phyloP scores from a whole-genome alignment of 2,888 invertebrate genomes.

The Sphaerophoria taeniata region DNA sequence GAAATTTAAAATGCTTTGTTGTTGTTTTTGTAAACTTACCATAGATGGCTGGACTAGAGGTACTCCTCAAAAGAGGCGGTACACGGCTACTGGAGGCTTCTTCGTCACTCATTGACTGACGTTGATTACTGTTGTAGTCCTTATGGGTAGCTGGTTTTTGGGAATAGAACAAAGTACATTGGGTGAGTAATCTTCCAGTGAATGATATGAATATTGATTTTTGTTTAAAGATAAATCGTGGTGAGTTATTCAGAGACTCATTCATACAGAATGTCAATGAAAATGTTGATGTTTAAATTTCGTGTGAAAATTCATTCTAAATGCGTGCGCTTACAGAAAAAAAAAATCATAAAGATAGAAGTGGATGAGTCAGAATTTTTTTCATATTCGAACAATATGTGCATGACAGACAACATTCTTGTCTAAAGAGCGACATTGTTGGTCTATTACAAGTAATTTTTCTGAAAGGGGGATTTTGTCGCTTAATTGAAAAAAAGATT shows the following conservation, averaged over 20 bases:
- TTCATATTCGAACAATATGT: constrained; percentile 13
- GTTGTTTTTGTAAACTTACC: constrained; percentile 78
- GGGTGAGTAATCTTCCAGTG: constrained; percentile 64
- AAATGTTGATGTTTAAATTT: constrained; percentile 38
- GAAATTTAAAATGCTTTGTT: neutral
- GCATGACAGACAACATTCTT: constrained; percentile 25
- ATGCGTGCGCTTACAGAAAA: constrained; percentile 47
- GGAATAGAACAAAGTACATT: constrained; percentile 5
- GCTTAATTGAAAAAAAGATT: constrained; percentile 32
- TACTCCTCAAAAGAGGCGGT: constrained; percentile 83
- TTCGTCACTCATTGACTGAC: constrained; percentile 83
- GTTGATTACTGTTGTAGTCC: constrained; percentile 87
- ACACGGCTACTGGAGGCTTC: constrained; percentile 83
- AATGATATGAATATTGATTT: constrained; percentile 67
- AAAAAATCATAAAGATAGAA: neutral
- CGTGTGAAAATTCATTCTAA: constrained; percentile 65
- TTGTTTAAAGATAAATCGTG: constrained; percentile 31
- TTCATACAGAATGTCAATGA: constrained; percentile 67
- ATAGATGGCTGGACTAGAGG: constrained; percentile 84
- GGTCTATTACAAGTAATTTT: constrained; percentile 40
- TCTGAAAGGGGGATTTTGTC: neutral
- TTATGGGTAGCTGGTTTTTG: constrained; percentile 86
- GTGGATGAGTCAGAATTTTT: constrained; percentile 56
- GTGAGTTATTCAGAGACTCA: constrained; percentile 43
- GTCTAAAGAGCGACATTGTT: constrained; percentile 53